Base-by-base conservation (phyloP, 37 sponge, comb jelly and placozoan species). In the Ephydatia muelleri region DNA sequence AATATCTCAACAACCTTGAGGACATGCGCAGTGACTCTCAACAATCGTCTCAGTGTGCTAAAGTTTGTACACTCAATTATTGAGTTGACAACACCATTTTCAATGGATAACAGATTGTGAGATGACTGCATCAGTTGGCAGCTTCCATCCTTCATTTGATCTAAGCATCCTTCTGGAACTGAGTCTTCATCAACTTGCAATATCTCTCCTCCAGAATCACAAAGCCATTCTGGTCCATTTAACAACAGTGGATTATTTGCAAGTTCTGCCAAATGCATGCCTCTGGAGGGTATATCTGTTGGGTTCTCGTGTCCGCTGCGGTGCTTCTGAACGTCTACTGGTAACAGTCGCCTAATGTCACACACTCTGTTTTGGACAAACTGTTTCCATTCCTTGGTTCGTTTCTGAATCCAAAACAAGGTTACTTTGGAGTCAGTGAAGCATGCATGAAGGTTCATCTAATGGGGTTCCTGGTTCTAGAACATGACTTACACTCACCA, bases 241-340 rank as follows among this genome's bases (percentile, higher is more conserved):
- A 11, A 34, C 82, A 71, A 81, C 25, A n/a, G 82, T 81, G 70
- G 28, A 27, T 83, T 38, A 31, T 11, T 29, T 38, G 75, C 6
- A 33, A 82, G 70, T 72, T 25, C 34, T 27, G 82, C 13, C 26
- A 68, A 30, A 36, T 38, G 21, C 34, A 37, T 70, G 37, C 83
- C 83, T 81, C 83, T 83, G 23, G 83, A 83, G 64, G 75, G 75
- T 34, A 83, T 35, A 64, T 83, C 83, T n/a, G 83, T 75, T 25
- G 83, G 75, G 28, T 83, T 83, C 39, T 73, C 83, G 27, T 48
- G 23, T 21, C 79, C 79, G 49, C 79, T 70, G 38, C 86, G 70
- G 65, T 85, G 79, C 25, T 4, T 47, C 79, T 79, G 78, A 29
- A 37, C 38, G 25, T 47, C 23, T 23, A 29, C 30, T 29, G 79